Base-by-base conservation (phyloP, 2,797 vertebrate species). In the Pipistrellus kuhlii region DNA sequence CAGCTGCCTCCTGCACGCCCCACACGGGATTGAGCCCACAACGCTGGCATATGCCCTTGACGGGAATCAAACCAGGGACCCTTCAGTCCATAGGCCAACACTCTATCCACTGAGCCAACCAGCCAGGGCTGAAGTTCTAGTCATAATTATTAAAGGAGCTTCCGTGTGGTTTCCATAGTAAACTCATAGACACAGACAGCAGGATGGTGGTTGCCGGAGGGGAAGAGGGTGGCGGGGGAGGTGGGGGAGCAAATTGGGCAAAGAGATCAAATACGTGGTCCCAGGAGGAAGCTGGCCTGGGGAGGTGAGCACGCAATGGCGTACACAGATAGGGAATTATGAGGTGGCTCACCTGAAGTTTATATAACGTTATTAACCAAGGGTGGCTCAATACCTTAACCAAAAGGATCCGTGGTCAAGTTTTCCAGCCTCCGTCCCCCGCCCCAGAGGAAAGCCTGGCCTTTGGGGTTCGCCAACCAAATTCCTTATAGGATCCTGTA, bases 381-480 rank as follows among this genome's bases (percentile, higher is more conserved):
- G 5, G 80, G 46, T 23, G 46, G 41, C 59, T n/a, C 30, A 1
- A 15, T 23, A 46, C 30, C 9, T 15, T 64, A 9, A 6, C 20
- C 9, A 14, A 82, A 23, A 21, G 21, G 21, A 23, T 46, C 27
- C 4, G 0, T n/a, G 20, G 68, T 30, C 21, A 5, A 14, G 62
- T 12, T n/a, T 38, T n/a, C 23, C 73, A 3, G 0, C 11, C 6
- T 4, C 41, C n/a, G 30, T 3, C 59, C 17, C 55, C 12, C 1
- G 8, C 25, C 44, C n/a, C 27, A 1, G 6, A 4, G 38, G 21
- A 87, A 44, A 6, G 8, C 59, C 30, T 3, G n/a, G 5, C 6
- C 51, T n/a, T 21, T 7, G 18, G 30, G 13, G 20, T 6, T 23
- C 57, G 82, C n/a, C 17, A 20, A n/a, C 20, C 9, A 66, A 62